A percentile compares a stretch with the other conserved stretches of the same genome.
Conservation (phyloP, 1,140 invertebrate genomes). For the Telenomus remus region DNA sequence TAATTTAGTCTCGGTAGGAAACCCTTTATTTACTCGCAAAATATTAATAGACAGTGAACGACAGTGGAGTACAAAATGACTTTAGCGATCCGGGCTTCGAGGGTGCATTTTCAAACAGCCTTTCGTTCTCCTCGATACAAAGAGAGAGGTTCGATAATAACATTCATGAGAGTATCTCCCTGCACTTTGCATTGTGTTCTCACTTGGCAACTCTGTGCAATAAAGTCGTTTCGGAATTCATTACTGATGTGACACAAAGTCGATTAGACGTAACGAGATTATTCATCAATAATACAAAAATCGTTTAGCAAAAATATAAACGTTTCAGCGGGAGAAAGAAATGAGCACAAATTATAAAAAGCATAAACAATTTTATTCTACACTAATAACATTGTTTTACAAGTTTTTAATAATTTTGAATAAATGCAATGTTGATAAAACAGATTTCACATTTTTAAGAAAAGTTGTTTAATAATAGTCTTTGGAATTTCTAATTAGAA, state of each 20-base stretch:
- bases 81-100: conserved; percentile 55
- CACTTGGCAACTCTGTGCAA: conserved; percentile 21
- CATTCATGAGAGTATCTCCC: conserved; percentile 52
- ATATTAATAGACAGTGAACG: conserved; percentile 46
- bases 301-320: too few relatives aligned
- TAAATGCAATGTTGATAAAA: too few relatives aligned
- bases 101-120: conserved; percentile 65
- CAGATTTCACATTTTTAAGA: too few relatives aligned
- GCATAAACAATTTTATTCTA: conserved; percentile 2
- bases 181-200: conserved; percentile 17
- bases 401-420: too few relatives aligned
- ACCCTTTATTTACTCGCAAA: conserved; percentile 63
- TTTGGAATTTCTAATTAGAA: too few relatives aligned
- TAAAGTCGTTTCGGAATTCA: conserved; percentile 31
- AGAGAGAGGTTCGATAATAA: conserved; percentile 57
- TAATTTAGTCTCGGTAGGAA: conserved; percentile 55
- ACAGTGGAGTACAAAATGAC: conserved; percentile 62
- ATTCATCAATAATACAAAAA: neutral
- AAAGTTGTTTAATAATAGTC: too few relatives aligned
- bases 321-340: too few relatives aligned
- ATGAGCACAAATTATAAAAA: conserved; percentile 14
- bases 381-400: conserved; percentile 10
- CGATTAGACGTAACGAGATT: conserved; percentile 19
- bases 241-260: conserved; percentile 8
- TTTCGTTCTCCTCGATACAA: conserved; percentile 36